Base-by-base conservation (phyloP, 2,888 invertebrate species). In the Parnassius apollo region DNA sequence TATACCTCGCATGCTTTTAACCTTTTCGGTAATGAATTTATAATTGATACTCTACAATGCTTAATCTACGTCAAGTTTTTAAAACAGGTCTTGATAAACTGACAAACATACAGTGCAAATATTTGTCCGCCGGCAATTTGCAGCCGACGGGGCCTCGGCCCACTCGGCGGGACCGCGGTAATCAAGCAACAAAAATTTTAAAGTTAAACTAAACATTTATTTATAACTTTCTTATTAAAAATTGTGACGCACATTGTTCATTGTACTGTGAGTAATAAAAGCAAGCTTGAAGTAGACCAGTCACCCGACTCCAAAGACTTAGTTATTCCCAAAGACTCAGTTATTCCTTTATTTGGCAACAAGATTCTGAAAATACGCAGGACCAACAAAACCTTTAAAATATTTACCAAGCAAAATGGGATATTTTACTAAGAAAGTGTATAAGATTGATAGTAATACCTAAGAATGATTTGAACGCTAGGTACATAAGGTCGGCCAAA, bases 51-150 rank as follows among this genome's bases (percentile, higher is more conserved):
- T 56, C 55, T 50, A 35, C 51, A 13, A 54, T 12, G 13, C 58
- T 51, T 63, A 63, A 54, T 63, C 63, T 59, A 55, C 53, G 63
- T 18, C 57, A 42, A 56, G 61, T 35, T 18, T 54, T 54, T 58
- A 60, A 59, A 62, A 62, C 65, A 55, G 60, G 65, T 60, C 46
- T 57, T 45, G 46, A 60, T 59, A 65, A 60, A 62, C 45, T 51
- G 53, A 57, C 59, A 62, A 59, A 65, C 62, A 57, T 18, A 45
- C 57, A 44, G 52, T 22, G 56, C 50, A 62, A 62, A 65, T 62
- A 58, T 65, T 65, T 65, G 60, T 48, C 44, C 12, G 8, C 54
- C 54, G 63, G 62, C 55, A 60, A 62, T 62, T 60, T 55, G 51
- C 63, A 51, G 60, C 55, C 60, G 55, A 61, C 61, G 45, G 25